A percentile compares a stretch with the other conserved stretches of the same genome.
These are phyloP conservation scores for Conus canariensis DNA, from an alignment of 2,888 invertebrate genomes.

Conservation along the genomic window DNA sequence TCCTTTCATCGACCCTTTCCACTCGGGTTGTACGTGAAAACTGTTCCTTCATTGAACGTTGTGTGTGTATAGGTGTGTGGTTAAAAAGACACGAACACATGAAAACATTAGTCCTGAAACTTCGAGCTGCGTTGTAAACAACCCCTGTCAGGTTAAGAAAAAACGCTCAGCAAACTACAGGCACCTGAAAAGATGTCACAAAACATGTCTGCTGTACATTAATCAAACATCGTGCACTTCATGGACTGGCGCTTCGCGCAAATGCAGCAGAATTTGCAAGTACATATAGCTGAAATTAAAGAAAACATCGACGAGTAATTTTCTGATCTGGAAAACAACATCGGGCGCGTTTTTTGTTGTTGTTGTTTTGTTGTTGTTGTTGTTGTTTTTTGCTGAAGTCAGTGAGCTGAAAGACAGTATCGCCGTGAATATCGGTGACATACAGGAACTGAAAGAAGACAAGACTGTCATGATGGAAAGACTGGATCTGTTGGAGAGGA, in stretches of 20 bases:
- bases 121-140: too few species aligned
- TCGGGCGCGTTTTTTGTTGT: background rate
- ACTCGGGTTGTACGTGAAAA: background rate
- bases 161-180: background rate
- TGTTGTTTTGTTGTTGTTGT: too few species aligned
- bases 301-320: background rate
- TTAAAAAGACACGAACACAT: background rate
- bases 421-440: background rate
- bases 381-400: background rate
- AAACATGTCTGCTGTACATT: background rate
- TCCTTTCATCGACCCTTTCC: background rate
- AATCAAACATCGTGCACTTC: background rate
- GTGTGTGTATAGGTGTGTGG: background rate
- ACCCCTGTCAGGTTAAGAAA: too few species aligned
- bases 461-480: background rate
- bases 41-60: background rate
- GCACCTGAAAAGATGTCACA: background rate
- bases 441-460: conserved; percentile 22
- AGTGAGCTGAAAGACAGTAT: background rate
- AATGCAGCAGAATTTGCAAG: background rate
- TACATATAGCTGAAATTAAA: background rate
- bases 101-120: background rate
- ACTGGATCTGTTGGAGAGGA: conserved; percentile 7
- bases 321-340: background rate
- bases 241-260: background rate